Evolutionary conservation across 2,113 vertebrate species (phyloP).

Genomic region (Tiliqua scincoides): DNA sequence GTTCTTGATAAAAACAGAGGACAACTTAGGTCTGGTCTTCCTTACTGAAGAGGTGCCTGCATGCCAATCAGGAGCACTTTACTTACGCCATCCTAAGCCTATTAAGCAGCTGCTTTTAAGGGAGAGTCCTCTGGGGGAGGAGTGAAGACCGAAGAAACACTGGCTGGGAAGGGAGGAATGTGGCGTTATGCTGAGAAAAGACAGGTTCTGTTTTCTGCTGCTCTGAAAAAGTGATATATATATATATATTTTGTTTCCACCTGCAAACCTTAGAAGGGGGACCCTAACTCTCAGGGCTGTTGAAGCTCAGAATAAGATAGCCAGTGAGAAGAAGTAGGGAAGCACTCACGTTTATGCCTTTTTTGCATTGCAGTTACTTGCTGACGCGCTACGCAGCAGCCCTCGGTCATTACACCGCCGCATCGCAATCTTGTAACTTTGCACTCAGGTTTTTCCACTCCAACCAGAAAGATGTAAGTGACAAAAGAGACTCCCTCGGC

Average conservation of each 20-base stretch:
- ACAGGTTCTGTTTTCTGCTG: background rate
- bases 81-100: background rate
- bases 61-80: background rate
- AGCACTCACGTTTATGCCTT: background rate
- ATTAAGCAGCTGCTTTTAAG: background rate
- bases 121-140: background rate
- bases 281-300: background rate
- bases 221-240: background rate
- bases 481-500: background rate
- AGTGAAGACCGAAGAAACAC: background rate
- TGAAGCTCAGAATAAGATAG: background rate
- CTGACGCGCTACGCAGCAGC: conserved; percentile 93
- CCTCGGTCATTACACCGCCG: conserved; percentile 93
- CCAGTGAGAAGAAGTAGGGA: background rate
- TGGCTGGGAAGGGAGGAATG: no score
- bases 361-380: conserved; percentile 84
- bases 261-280: background rate
- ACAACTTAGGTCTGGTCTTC: background rate
- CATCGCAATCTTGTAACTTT: conserved; percentile 96
- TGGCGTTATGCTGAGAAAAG: background rate
- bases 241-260: background rate
- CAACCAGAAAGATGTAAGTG: conserved; percentile 99
- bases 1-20: background rate
- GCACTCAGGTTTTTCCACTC: conserved; percentile 99
- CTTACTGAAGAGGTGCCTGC: background rate